Base-by-base conservation (phyloP, 2,888 invertebrate species). In the Thysanoteuthis rhombus region DNA sequence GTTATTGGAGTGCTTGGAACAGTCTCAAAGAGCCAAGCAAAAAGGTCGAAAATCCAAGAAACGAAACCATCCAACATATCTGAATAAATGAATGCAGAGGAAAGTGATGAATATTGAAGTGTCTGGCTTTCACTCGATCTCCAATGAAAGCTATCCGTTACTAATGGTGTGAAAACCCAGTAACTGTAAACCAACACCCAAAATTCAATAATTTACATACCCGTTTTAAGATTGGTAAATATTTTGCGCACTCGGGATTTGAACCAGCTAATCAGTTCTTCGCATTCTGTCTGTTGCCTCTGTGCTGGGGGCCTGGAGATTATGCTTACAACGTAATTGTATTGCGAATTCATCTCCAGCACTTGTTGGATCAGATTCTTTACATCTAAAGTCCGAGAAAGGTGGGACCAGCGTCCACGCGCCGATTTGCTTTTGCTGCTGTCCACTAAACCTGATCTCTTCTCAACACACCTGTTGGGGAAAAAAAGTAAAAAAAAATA, bases 191-290 rank as follows among this genome's bases (percentile, higher is more conserved):
- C 36, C 36, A 90, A 4, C 2, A 90, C 8, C 2, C 36, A 32
- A 38, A 90, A 38, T 52, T 52, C 52, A 38, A 39, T 90, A 90
- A 38, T 28, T 92, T 92, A 93, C 95, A 94, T 95, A 96, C 96
- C 96, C 94, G 95, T 94, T 93, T 96, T 96, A 16, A 96, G 94
- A 10, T 94, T 94, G 45, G 95, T 94, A 93, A 97, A 96, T 45
- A 96, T 94, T 28, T 95, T 94, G 16, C 96, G 96, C 93, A 96
- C 96, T 93, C 96, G 96, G 93, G 93, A 93, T 38, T 95, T 94
- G 93, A 97, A 96, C 96, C 96, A 96, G 2, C 96, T 95, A 6
- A 96, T 94, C 12, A 96, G 94, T 91, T 96, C 95, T 92, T 95
- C 95, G 89, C 96, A 96, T 93, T 96, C 96, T 89, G 95, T 95